Evolutionary conservation across 92 coral and sea anemone species (phyloP), one percentile per base, ranked within the genome.

Genomic region (Zoanthus gigantus): DNA sequence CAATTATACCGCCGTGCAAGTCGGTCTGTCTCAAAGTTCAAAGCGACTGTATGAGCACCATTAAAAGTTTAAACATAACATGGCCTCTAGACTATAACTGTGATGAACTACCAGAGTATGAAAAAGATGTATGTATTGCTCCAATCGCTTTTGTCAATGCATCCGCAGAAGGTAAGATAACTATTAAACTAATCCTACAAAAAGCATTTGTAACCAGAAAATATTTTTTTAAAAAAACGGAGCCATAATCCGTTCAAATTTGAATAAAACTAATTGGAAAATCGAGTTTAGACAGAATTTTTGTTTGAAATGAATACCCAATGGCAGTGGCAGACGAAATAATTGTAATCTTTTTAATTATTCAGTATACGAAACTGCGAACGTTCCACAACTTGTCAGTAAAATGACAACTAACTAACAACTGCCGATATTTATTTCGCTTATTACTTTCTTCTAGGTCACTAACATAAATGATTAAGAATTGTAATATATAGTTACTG

Each of bases 1-100:
- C 42, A 13, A 32, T 67, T 34, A 82, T 82, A 8, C 48, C 28
- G 60, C 95, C 93, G 0, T 92, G 95, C 71, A 92, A 88, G 14
- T 86, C 82, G 11, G 91, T 92, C 31, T 92, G 95, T 34, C 79
- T 77, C 16, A 92, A 58, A 58, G 93, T 92, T 29, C 86, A 87
- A 73, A 71, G 12, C 4, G 93, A 90, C 73, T 92, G 95, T 30
- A 69, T 60, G 68, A n/a, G 73, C 16, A 23, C 88, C 72, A 77
- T 91, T 12, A 67, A 28, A 69, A 76, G 29, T 71, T 53, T 68
- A 5, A 81, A 88, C 79, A 65, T 48, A 28, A 74, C 78, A 28
- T 82, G 89, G 88, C 88, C 88, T 15, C 56, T 68, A 6, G 76
- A 69, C 9, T 71, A 86, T 67, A 77, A 90, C 31, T 92, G 95